Conservation (phyloP, 2,888 invertebrate genomes). For the Balanococcus diminutus region DNA sequence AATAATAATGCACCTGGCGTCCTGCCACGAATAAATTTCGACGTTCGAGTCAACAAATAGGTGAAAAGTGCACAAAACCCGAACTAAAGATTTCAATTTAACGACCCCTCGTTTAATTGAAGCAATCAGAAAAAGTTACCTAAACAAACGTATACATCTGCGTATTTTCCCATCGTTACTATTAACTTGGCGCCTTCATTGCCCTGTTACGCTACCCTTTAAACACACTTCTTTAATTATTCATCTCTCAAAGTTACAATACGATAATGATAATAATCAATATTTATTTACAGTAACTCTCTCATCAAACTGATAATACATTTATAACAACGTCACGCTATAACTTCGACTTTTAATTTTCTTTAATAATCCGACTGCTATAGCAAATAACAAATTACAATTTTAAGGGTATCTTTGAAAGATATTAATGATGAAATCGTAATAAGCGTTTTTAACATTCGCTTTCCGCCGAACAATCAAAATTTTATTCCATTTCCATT, state of each 20-base stretch:
- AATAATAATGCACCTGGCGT: no score
- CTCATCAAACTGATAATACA: constrained; percentile 42
- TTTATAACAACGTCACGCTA: constrained; percentile 54
- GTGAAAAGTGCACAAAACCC: not conserved
- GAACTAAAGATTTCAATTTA: constrained; percentile 33
- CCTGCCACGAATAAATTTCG: no score
- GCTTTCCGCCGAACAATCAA: constrained; percentile 20
- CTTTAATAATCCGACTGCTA: constrained; percentile 45
- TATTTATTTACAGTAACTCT: constrained; percentile 51
- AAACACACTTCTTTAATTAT: constrained; percentile 54
- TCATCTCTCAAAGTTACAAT: constrained; percentile 51
- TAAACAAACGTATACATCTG: constrained; percentile 48
- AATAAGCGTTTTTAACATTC: constrained; percentile 47
- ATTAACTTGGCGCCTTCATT: constrained; percentile 50
- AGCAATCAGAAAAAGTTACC: constrained; percentile 51
- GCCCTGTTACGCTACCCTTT: constrained; percentile 54
- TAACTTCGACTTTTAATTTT: constrained; percentile 43
- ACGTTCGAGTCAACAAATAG: not conserved
- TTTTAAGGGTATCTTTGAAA: constrained; percentile 49
- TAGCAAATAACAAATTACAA: constrained; percentile 44
- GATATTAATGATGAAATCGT: constrained; percentile 49
- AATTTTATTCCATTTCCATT: not conserved
- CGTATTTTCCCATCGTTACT: constrained; percentile 50
- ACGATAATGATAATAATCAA: constrained; percentile 54
- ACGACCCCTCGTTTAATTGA: constrained; percentile 49